Evolutionary conservation across 2,888 invertebrate species (phyloP).

Genomic region (Drosophila subquinaria): DNA sequence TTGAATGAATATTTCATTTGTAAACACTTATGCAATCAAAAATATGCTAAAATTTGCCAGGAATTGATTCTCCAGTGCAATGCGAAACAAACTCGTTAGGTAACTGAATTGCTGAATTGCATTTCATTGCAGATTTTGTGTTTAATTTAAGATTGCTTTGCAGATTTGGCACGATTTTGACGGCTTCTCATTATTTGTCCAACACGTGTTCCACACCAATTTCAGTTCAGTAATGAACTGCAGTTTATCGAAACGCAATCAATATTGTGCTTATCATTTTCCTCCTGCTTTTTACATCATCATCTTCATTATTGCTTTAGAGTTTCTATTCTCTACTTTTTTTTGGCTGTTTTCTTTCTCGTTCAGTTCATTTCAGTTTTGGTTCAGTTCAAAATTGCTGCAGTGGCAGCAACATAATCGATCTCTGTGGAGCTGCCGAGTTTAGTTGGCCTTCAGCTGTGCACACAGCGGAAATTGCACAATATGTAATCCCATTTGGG

Average conservation of each 20-base stretch:
- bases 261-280: neutral
- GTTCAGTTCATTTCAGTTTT: neutral
- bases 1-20: neutral
- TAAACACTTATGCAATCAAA: neutral
- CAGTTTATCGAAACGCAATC: constrained; percentile 15
- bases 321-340: neutral
- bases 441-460: constrained; percentile 2
- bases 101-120: neutral
- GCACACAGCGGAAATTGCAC: constrained; percentile 50
- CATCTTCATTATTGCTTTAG: constrained; percentile 1
- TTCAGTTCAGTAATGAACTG: constrained; percentile 4
- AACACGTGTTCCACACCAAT: neutral
- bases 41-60: neutral
- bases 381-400: constrained; percentile 24
- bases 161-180: neutral
- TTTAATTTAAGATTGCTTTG: neutral
- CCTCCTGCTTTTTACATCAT: constrained; percentile 2
- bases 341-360: neutral
- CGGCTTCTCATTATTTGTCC: constrained; percentile 1
- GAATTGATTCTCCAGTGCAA: neutral
- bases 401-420: constrained; percentile 40
- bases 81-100: neutral
- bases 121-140: neutral
- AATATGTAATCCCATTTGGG: constrained; percentile 58
- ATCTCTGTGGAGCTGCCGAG: constrained; percentile 19